Conservation (phyloP, 2,888 invertebrate genomes). For the Cantharis rustica region DNA sequence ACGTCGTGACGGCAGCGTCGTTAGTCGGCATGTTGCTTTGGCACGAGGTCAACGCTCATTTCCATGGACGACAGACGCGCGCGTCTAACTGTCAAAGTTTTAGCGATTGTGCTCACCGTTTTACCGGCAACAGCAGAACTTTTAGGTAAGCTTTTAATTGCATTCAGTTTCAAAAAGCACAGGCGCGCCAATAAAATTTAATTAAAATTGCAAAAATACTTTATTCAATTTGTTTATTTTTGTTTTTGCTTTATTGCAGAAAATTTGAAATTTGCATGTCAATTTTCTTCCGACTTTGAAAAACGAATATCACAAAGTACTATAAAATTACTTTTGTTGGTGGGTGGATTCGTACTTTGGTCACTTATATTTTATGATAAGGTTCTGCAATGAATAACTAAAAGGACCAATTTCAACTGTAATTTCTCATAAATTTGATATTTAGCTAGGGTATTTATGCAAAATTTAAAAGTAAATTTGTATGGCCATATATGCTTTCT, state of each 20-base stretch:
- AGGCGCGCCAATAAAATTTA: background rate
- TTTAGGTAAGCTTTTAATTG: constrained; percentile 23
- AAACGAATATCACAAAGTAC: constrained; percentile 20
- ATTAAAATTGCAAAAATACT: background rate
- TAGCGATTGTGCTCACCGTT: constrained; percentile 36
- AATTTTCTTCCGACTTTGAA: constrained; percentile 25
- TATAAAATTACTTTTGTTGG: constrained; percentile 32
- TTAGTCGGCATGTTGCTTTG: constrained; percentile 33
- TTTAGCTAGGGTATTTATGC: constrained; percentile 14
- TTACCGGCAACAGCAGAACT: constrained; percentile 38
- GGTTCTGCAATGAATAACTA: constrained; percentile 33
- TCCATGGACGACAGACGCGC: constrained; percentile 43
- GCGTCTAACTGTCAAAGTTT: constrained; percentile 38
- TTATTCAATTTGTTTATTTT: constrained; percentile 6
- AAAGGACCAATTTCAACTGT: constrained; percentile 26
- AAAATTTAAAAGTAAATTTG: constrained; percentile 13
- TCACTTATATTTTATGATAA: constrained; percentile 31
- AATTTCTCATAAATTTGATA: constrained; percentile 17
- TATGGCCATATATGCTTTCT: constrained; percentile 6
- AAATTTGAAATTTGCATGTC: constrained; percentile 41
- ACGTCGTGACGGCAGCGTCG: constrained; percentile 28
- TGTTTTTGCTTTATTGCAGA: constrained; percentile 36
- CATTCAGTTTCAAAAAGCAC: background rate
- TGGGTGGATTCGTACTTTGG: constrained; percentile 18
- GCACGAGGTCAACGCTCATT: constrained; percentile 25